These are phyloP conservation scores for Heliconius melpomene DNA, from an alignment of 1,140 invertebrate genomes.

Conservation along the genomic window DNA sequence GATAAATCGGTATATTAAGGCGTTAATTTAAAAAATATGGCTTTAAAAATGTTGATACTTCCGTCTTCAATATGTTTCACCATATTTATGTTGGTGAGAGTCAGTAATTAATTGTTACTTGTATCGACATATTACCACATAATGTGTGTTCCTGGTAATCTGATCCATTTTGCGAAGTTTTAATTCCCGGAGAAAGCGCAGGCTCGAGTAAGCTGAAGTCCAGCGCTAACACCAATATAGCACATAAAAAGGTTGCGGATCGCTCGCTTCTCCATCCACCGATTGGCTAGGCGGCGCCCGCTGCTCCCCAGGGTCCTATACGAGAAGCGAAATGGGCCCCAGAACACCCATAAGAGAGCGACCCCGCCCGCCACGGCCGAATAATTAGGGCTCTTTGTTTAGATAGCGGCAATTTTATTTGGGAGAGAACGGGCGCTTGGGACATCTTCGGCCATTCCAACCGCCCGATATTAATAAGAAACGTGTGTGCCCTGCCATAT, in stretches of 20 bases:
- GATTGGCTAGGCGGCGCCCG: slow-evolving; percentile 81
- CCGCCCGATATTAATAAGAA: slow-evolving; percentile 79
- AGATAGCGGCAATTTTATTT: slow-evolving; percentile 83
- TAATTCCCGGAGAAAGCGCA: slow-evolving; percentile 58
- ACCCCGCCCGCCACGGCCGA: slow-evolving; percentile 81
- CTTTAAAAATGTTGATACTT: background rate
- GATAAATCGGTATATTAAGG: background rate
- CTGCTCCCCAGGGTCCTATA: slow-evolving; percentile 78
- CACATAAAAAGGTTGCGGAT: slow-evolving; percentile 80
- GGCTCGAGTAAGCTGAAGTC: slow-evolving; percentile 55
- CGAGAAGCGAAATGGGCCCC: slow-evolving; percentile 81
- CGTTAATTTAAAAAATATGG: background rate
- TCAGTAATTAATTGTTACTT: slow-evolving; percentile 26
- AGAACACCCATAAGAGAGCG: slow-evolving; percentile 81
- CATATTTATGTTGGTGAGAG: background rate
- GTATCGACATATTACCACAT: slow-evolving; percentile 60
- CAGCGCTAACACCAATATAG: slow-evolving; percentile 69
- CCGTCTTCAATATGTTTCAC: background rate
- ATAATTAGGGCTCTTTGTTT: slow-evolving; percentile 83
- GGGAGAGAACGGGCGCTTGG: slow-evolving; percentile 78
- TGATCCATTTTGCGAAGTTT: slow-evolving; percentile 68
- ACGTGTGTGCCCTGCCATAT: slow-evolving; percentile 51
- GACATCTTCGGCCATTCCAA: slow-evolving; percentile 76
- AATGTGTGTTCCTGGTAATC: slow-evolving; percentile 70
- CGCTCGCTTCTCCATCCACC: slow-evolving; percentile 76